phyloP scores from a whole-genome alignment of 2,797 vertebrate species.

The Ptychobarbus kaznakovi region DNA sequence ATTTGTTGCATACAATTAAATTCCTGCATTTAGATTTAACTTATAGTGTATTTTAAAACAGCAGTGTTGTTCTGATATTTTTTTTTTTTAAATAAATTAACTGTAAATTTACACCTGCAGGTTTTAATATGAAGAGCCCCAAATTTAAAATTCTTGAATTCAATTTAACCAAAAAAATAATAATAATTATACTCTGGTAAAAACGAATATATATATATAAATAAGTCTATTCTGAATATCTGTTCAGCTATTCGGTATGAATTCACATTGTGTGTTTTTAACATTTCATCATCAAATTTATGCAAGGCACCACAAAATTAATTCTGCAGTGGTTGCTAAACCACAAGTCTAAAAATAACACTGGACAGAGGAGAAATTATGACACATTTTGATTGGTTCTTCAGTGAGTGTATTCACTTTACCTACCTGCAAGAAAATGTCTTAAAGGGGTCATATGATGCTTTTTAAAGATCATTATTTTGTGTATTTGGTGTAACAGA shows the following conservation, averaged over 20 bases:
- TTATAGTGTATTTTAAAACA: not conserved
- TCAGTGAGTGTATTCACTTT: not conserved
- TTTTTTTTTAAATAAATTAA: not conserved
- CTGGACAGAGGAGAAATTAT: not conserved
- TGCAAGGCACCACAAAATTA: not conserved
- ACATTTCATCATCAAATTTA: not conserved
- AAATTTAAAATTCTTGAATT: not conserved
- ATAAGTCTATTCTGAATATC: not conserved
- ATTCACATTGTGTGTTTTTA: not conserved
- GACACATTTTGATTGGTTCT: not conserved
- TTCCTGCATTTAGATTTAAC: not conserved
- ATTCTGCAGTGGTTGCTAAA: not conserved
- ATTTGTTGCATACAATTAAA: not conserved
- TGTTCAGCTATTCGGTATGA: not conserved
- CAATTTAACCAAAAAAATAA: not conserved
- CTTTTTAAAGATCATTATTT: no score
- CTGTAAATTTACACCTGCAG: not conserved
- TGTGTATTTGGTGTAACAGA: no score
- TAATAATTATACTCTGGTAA: not conserved
- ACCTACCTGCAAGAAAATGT: not conserved
- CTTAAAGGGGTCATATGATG: not conserved
- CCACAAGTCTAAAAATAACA: not conserved
- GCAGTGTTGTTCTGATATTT: not conserved
- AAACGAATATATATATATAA: not conserved
- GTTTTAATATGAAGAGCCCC: not conserved